A percentile compares a stretch with the other conserved stretches of the same genome.
phyloP scores from a whole-genome alignment of 2,888 invertebrate genomes.

The Tetheella fluctuosa region DNA sequence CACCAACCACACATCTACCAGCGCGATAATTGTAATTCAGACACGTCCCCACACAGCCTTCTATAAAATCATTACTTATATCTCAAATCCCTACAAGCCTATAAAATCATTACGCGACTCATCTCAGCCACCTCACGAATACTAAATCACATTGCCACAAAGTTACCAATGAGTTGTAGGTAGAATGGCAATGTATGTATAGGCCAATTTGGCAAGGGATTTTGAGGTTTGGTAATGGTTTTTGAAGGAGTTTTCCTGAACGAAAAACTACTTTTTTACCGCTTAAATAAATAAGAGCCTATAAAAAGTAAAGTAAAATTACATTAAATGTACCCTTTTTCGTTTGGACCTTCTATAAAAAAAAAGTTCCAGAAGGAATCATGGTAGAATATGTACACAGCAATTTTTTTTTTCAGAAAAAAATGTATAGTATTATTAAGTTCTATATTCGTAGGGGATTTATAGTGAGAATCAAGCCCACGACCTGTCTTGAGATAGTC shows the following conservation, averaged over 20 bases:
- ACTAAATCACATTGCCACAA: slow-evolving; percentile 26
- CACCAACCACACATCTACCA: background rate
- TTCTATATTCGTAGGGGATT: too few relatives aligned
- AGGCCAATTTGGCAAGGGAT: background rate
- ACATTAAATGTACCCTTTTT: too few relatives aligned
- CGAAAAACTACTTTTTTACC: background rate
- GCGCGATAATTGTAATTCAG: background rate
- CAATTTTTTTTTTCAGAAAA: too few relatives aligned
- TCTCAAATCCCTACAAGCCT: slow-evolving; percentile 21
- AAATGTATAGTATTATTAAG: too few relatives aligned
- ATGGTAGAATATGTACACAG: too few relatives aligned
- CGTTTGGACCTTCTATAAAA: too few relatives aligned
- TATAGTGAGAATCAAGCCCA: too few relatives aligned
- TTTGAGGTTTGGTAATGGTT: background rate
- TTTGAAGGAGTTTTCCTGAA: background rate
- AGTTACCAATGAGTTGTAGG: slow-evolving; percentile 18
- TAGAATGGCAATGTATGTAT: background rate
- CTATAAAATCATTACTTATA: slow-evolving; percentile 32
- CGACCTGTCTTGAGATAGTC: too few relatives aligned
- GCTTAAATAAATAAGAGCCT: too few relatives aligned
- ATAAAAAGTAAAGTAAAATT: too few relatives aligned
- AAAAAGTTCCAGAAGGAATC: too few relatives aligned
- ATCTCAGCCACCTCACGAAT: slow-evolving; percentile 17
- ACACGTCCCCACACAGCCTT: slow-evolving; percentile 15
- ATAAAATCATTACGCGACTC: slow-evolving; percentile 36